Evolutionary conservation across 2,888 invertebrate species (phyloP), one percentile per base, ranked within the genome.

Genomic region (Philonicus albiceps): DNA sequence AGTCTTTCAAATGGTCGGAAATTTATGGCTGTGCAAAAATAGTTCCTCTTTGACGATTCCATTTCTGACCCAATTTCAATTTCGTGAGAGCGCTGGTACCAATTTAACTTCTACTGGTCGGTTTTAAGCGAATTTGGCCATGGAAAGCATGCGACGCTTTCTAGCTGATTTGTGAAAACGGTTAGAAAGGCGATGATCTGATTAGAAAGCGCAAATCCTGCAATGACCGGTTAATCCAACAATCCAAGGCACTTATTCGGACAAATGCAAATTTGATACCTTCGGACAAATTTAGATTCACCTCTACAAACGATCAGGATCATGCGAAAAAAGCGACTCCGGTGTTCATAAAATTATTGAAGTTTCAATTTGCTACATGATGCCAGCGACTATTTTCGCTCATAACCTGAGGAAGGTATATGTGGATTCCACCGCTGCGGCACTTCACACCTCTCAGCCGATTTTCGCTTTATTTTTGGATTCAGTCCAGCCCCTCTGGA

Each of bases 61-160:
- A 78, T 27, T 43, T 78, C 78, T 43, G 30, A 43, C 78, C 43
- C 49, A 43, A 53, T 78, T 78, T 78, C 78, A 78, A 49, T 78
- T 78, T 78, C 78, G 30, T 49, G n/a, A 30, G n/a, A 78, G 13
- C 37, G n/a, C 49, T 53, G 78, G 13, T 78, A 49, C 30, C 49
- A 27, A 78, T 78, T 78, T 78, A 78, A 78, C 49, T 49, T 30
- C 27, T 16, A 49, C 43, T 22, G 22, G 40, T 49, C 43, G 8
- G 22, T 78, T 22, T n/a, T 16, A 19, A 22, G 11, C 76, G 22
- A 43, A 43, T 78, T 78, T 22, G 76, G 43, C 34, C 22, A 75
- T 37, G 75, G 53, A 53, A 53, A 22, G 5, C 2, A 27, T 22
- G 64, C 11, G 11, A 22, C 64, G 13, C 19, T 64, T 64, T 64